phyloP scores from a whole-genome alignment of 1,140 invertebrate species.

The Aphis gossypii region DNA sequence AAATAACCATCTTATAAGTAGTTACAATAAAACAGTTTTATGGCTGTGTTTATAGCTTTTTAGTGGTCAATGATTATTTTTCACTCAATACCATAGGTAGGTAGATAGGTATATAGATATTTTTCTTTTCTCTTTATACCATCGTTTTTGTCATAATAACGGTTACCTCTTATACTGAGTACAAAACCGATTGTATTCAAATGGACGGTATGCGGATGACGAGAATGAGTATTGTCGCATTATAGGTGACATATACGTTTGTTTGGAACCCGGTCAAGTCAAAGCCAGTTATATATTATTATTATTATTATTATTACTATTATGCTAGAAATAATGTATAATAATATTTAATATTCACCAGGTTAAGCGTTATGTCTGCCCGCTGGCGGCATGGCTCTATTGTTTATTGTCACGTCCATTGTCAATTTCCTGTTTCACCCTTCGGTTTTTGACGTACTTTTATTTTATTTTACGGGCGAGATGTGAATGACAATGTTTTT shows the following conservation, averaged over 20 bases:
- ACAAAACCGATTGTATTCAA: constrained; percentile 57
- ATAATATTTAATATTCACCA: constrained; percentile 57
- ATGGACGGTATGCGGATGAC: constrained; percentile 46
- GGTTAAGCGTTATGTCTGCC: constrained; percentile 51
- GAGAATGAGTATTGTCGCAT: constrained; percentile 57
- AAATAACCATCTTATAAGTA: constrained; percentile 1
- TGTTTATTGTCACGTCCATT: constrained; percentile 58
- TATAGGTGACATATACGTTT: constrained; percentile 51
- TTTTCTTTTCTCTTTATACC: constrained; percentile 38
- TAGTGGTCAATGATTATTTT: constrained; percentile 24
- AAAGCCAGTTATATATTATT: constrained; percentile 40
- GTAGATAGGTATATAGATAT: not conserved
- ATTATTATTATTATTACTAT: constrained; percentile 49
- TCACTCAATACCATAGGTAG: constrained; percentile 18
- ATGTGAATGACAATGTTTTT: constrained; percentile 53
- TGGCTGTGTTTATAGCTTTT: constrained; percentile 18
- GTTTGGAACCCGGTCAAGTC: constrained; percentile 55
- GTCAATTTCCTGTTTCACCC: constrained; percentile 58
- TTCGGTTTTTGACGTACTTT: constrained; percentile 53
- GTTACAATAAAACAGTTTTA: constrained; percentile 29
- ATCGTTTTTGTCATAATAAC: constrained; percentile 47
- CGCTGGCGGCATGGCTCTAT: constrained; percentile 28
- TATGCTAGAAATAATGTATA: constrained; percentile 55
- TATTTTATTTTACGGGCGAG: constrained; percentile 51
- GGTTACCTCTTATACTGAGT: constrained; percentile 16